Percentiles rank a stretch among this genome's conserved stretches.
Evolutionary conservation across 1,140 invertebrate species (phyloP).

Genomic region (Bombus pascuorum): DNA sequence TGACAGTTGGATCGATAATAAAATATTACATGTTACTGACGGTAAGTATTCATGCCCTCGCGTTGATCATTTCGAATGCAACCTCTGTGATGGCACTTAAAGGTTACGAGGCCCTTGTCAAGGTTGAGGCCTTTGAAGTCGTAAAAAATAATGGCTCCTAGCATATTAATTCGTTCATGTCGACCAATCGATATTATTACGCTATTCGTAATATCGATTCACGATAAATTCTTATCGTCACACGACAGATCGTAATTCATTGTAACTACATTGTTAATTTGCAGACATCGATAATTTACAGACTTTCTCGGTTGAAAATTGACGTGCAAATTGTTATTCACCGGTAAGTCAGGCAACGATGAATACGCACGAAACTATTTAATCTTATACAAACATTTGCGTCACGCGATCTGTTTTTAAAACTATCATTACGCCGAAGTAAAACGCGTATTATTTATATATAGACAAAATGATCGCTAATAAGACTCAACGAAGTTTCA

Average conservation of each 20-base stretch:
- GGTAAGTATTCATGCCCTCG: slow-evolving; percentile 28
- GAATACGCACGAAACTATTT: slow-evolving; percentile 8
- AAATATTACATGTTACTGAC: background rate
- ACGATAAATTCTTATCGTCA: background rate
- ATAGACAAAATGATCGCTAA: background rate
- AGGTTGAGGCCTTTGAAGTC: slow-evolving; percentile 59
- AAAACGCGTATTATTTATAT: background rate
- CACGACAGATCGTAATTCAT: background rate
- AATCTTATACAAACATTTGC: background rate
- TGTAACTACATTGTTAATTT: background rate
- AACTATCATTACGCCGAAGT: background rate
- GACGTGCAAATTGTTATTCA: background rate
- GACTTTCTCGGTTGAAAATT: background rate
- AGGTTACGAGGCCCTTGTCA: slow-evolving; percentile 58
- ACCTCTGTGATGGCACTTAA: slow-evolving; percentile 41
- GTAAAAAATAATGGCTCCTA: slow-evolving; percentile 51
- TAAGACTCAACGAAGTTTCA: background rate
- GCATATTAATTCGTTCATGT: slow-evolving; percentile 48
- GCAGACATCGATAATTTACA: background rate
- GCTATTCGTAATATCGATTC: background rate
- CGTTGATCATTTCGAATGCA: slow-evolving; percentile 54
- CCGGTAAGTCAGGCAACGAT: background rate
- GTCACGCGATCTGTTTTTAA: background rate
- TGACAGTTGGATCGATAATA: background rate
- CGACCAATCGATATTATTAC: background rate